phyloP scores from a whole-genome alignment of 2,797 vertebrate genomes.

The Stomatorhinus walkeri region DNA sequence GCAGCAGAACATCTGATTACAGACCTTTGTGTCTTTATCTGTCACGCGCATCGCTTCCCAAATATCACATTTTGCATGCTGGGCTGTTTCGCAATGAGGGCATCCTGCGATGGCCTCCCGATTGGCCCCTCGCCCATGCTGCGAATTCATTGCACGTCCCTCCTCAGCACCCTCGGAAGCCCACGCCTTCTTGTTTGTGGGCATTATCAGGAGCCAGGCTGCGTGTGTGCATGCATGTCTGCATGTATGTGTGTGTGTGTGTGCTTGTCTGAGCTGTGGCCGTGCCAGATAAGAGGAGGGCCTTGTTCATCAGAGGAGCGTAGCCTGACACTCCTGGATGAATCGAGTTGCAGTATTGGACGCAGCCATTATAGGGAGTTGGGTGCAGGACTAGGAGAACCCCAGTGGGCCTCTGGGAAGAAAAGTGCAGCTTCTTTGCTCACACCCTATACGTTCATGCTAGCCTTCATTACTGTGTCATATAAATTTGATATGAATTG shows the following conservation, averaged over 20 bases:
- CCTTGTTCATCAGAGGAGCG: background rate
- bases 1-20: conserved; percentile 54
- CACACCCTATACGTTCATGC: background rate
- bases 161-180: background rate
- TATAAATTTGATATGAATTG: background rate
- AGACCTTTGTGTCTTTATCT: conserved; percentile 35
- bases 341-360: background rate
- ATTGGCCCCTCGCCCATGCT: background rate
- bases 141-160: background rate
- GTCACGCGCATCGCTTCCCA: conserved; percentile 41
- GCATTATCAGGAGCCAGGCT: background rate
- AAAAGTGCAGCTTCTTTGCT: background rate
- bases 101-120: background rate
- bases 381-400: background rate
- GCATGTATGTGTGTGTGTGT: background rate
- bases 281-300: background rate
- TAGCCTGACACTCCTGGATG: background rate
- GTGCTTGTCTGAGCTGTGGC: background rate
- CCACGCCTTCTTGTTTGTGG: background rate
- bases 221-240: background rate
- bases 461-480: background rate
- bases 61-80: conserved; percentile 31
- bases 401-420: background rate
- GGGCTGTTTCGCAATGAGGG: conserved; percentile 40
- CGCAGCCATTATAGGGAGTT: background rate